Percentiles rank a stretch among this genome's conserved stretches.
phyloP scores from a whole-genome alignment of 2,797 vertebrate genomes.

The Peromyscus aztecus region DNA sequence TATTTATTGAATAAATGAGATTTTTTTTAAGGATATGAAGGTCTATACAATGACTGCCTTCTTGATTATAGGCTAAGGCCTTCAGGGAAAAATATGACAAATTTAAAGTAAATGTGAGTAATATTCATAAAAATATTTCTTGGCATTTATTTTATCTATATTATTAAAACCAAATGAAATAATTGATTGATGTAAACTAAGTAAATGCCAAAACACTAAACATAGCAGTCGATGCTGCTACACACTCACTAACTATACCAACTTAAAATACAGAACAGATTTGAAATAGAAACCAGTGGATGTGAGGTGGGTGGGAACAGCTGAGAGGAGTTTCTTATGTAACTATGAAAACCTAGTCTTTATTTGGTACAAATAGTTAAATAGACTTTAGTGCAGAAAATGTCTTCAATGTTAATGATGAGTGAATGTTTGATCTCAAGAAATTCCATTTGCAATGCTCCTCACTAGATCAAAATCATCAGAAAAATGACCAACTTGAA shows the following conservation, averaged over 20 bases:
- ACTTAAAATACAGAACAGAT: background rate
- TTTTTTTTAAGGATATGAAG: background rate
- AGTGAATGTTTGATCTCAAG: background rate
- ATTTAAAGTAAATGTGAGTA: background rate
- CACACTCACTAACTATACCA: background rate
- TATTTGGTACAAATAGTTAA: background rate
- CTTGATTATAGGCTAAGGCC: background rate
- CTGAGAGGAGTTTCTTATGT: background rate
- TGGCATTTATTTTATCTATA: constrained; percentile 2
- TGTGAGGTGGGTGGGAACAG: background rate
- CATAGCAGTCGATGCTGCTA: background rate
- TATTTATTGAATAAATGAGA: background rate
- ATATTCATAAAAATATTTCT: background rate
- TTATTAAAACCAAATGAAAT: background rate
- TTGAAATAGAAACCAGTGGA: background rate
- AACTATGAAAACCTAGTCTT: background rate
- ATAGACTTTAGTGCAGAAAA: background rate
- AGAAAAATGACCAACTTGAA: constrained; percentile 49
- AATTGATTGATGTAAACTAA: background rate
- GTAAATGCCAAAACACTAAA: background rate
- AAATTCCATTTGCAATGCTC: background rate
- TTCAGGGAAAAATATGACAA: constrained; percentile 9
- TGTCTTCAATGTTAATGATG: background rate
- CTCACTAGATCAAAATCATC: constrained; percentile 40
- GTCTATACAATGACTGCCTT: background rate